phyloP scores from a whole-genome alignment of 2,888 invertebrate species.

The Lasioglossum villosulum region DNA sequence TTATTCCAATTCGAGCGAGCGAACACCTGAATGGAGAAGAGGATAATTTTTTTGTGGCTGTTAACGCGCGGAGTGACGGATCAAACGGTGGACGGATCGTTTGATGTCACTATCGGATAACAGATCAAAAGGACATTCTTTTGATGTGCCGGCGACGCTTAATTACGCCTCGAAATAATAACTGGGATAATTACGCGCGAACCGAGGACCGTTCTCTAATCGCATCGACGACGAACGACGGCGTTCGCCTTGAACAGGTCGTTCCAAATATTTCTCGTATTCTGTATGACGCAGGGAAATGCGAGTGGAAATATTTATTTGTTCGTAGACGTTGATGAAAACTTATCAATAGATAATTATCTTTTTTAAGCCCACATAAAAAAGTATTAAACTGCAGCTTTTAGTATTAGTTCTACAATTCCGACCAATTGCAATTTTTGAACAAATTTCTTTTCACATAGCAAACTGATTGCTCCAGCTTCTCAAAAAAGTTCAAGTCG shows the following conservation, averaged over 20 bases:
- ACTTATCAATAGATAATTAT: too few species aligned
- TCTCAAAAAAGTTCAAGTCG: too few species aligned
- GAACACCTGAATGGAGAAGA: conserved; percentile 14
- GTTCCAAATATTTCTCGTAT: not conserved
- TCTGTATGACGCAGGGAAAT: not conserved
- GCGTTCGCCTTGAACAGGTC: not conserved
- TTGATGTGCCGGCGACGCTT: conserved; percentile 57
- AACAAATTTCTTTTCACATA: too few species aligned
- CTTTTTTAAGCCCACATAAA: too few species aligned
- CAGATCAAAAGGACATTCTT: conserved; percentile 55
- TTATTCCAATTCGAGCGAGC: conserved; percentile 1
- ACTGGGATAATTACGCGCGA: conserved; percentile 54
- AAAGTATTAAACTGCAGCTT: too few species aligned
- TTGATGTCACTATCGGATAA: conserved; percentile 49
- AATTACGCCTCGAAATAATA: conserved; percentile 61
- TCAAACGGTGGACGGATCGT: conserved; percentile 34
- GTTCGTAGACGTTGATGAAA: too few species aligned
- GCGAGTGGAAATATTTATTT: not conserved
- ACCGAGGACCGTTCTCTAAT: conserved; percentile 44
- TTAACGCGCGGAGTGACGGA: conserved; percentile 40
- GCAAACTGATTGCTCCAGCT: too few species aligned
- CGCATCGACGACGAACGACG: conserved; percentile 17
- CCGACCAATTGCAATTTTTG: too few species aligned
- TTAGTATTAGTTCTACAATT: too few species aligned
- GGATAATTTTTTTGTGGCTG: conserved; percentile 47